A percentile compares a stretch with the other conserved stretches of the same genome.
phyloP scores from a whole-genome alignment of 2,797 vertebrate species.

The Ctenopoma kingsleyae region DNA sequence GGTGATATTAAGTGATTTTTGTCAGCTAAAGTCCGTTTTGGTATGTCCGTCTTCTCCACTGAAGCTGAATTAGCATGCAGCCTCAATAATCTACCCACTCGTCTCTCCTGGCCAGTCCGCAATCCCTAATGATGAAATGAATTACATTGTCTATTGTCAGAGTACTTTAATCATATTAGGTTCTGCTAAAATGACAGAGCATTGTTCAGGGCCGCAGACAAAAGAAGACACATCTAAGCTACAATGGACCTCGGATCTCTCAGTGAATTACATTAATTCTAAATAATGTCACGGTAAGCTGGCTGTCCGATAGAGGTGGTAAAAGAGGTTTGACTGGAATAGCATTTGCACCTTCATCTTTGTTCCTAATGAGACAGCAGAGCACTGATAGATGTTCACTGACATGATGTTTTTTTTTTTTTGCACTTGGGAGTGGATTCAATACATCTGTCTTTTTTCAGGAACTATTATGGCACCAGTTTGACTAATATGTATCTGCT shows the following conservation, averaged over 20 bases:
- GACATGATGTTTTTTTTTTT: slow-evolving; percentile 19
- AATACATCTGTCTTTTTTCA: slow-evolving; percentile 40
- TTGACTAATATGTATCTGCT: slow-evolving; percentile 24
- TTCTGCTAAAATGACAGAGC: slow-evolving; percentile 82
- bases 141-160: slow-evolving; percentile 83
- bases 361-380: slow-evolving; percentile 69
- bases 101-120: slow-evolving; percentile 57
- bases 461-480: slow-evolving; percentile 32
- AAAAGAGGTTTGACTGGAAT: slow-evolving; percentile 65
- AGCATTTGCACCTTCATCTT: slow-evolving; percentile 77
- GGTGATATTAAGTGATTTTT: slow-evolving; percentile 34
- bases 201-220: slow-evolving; percentile 84
- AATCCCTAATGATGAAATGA: slow-evolving; percentile 81
- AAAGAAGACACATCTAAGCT: slow-evolving; percentile 85
- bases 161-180: slow-evolving; percentile 86
- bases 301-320: slow-evolving; percentile 65
- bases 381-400: slow-evolving; percentile 60
- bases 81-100: slow-evolving; percentile 58
- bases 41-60: slow-evolving; percentile 47
- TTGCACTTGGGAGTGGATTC: slow-evolving; percentile 39
- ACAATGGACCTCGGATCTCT: slow-evolving; percentile 84
- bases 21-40: slow-evolving; percentile 37
- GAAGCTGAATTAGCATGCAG: slow-evolving; percentile 69
- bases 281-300: slow-evolving; percentile 79
- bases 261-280: slow-evolving; percentile 84